Evolutionary conservation across 1,140 invertebrate genomes (phyloP), one percentile per base, ranked within the genome.

Genomic region (Augochlora pura): DNA sequence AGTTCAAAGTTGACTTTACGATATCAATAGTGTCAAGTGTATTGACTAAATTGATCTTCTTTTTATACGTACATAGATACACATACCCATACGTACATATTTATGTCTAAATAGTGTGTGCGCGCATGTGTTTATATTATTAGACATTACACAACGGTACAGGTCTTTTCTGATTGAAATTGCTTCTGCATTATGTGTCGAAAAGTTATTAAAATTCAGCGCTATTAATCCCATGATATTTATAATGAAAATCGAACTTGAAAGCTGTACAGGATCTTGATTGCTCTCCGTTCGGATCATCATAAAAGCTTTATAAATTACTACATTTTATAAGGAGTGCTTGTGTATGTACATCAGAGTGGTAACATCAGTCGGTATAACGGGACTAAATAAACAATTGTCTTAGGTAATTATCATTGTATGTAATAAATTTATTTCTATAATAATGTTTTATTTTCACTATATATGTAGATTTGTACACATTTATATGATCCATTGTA

Each of bases 1-100:
- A 89, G 86, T 70, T 81, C 77, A 54, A 86, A 86, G 62, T 63
- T 81, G 38, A 72, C 60, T 68, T 64, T 72, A 60, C n/a, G 49
- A 42, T 84, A 77, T 63, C 49, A 71, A 70, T 62, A 70, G 77
- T 84, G 54, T 42, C 60, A 69, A 84, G 71, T 27, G 59, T 68
- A 66, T 67, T 21, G 21, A 52, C 73, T 62, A 69, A 62, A 38
- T 70, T 69, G 25, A 21, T 65, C 23, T 68, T 72, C 27, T 68
- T 64, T 76, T 80, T 57, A 32, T 32, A 32, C 32, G 4, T 32
- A 32, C 32, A 32, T 32, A 32, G 1, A 32, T 32, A 32, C 32
- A 4, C 73, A 74, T 54, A 52, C n/a, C n/a, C 49, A 57, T 57
- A 57, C 42, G 10, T 57, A 54, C 72, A 32, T 60, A n/a, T 74